phyloP scores from a whole-genome alignment of 2,888 invertebrate species.

The Ophioninae sp. region DNA sequence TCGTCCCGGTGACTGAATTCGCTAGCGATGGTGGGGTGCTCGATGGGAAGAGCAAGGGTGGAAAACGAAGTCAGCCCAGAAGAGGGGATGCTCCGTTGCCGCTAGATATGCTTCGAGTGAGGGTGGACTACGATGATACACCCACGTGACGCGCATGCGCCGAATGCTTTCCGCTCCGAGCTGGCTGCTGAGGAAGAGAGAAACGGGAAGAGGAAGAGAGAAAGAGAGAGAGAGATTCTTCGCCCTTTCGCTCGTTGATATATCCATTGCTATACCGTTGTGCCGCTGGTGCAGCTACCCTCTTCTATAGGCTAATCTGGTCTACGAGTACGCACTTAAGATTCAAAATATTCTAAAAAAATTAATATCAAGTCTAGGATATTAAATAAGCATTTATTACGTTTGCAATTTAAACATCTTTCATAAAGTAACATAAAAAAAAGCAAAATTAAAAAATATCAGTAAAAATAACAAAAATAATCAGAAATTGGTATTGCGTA shows the following conservation, averaged over 20 bases:
- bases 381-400: too few relatives aligned
- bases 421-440: too few relatives aligned
- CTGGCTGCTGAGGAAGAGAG: conserved; percentile 6
- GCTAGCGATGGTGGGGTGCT: conserved; percentile 67
- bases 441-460: too few relatives aligned
- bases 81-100: conserved; percentile 62
- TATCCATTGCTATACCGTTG: conserved; percentile 52
- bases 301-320: too few relatives aligned
- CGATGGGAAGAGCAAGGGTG: conserved; percentile 70
- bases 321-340: too few relatives aligned
- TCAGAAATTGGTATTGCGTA: too few relatives aligned
- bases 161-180: conserved; percentile 3
- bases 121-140: conserved; percentile 75
- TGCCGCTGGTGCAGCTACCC: conserved; percentile 44
- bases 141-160: conserved; percentile 76
- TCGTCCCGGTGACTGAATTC: conserved; percentile 79
- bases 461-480: too few relatives aligned
- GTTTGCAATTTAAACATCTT: too few relatives aligned
- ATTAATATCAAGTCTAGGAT: too few relatives aligned
- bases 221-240: conserved; percentile 41
- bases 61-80: conserved; percentile 56
- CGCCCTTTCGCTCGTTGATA: conserved; percentile 55
- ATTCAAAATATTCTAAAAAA: too few relatives aligned
- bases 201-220: background rate
- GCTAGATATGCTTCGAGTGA: conserved; percentile 63